Conservation (phyloP, 64 coral and sea anemone species). For the Catalaphyllia jardinei region DNA sequence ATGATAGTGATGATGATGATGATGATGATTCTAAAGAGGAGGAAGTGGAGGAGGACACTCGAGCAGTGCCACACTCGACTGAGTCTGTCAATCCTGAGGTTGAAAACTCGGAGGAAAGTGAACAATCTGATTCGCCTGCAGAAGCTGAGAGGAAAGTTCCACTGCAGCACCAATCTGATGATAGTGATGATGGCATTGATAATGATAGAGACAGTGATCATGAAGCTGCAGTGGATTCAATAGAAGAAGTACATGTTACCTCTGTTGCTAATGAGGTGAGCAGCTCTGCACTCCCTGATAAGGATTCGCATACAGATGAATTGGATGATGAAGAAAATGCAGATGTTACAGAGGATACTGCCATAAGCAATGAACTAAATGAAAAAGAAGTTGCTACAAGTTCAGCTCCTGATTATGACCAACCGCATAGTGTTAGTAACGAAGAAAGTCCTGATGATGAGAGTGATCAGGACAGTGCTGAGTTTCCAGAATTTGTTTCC, state of each 20-base stretch:
- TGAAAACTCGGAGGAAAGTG: constrained; percentile 16
- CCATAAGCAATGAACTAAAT: background rate
- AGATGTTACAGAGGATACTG: background rate
- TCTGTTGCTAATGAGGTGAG: background rate
- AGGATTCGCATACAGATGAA: background rate
- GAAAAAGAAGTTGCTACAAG: background rate
- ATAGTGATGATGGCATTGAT: background rate
- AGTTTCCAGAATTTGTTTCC: constrained; percentile 5
- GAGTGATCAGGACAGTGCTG: background rate
- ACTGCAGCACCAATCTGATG: background rate
- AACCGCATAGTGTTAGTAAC: background rate
- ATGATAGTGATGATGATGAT: background rate
- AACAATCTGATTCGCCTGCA: constrained; percentile 14
- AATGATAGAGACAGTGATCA: constrained; percentile 1
- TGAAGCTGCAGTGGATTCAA: background rate
- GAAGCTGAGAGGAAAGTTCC: background rate
- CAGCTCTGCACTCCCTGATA: background rate
- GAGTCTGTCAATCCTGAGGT: background rate
- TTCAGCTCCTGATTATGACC: background rate
- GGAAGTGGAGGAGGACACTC: background rate
- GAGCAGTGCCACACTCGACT: background rate
- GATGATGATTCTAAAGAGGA: background rate
- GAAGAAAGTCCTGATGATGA: background rate
- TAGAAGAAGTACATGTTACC: background rate
- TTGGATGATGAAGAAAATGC: background rate